These are phyloP conservation scores for Halictus rubicundus DNA, from an alignment of 1,140 invertebrate genomes.

Conservation along the genomic window DNA sequence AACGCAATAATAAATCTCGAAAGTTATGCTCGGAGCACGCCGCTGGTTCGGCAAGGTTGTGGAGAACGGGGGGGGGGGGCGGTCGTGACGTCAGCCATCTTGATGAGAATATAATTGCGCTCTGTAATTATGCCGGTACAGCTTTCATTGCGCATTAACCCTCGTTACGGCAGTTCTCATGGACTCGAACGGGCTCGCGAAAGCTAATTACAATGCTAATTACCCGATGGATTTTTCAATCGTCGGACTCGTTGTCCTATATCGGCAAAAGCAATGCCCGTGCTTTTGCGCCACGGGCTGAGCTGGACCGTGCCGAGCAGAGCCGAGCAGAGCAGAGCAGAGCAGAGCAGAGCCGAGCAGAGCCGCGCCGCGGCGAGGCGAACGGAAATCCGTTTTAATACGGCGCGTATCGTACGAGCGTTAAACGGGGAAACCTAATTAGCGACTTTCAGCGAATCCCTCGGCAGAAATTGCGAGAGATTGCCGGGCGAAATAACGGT, in stretches of 20 bases:
- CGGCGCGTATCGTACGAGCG: neutral
- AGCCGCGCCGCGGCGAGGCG: neutral
- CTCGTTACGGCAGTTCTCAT: constrained; percentile 19
- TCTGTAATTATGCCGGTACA: constrained; percentile 5
- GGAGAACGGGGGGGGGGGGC: neutral
- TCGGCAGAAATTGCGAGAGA: constrained; percentile 20
- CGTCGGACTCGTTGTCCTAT: neutral
- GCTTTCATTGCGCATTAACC: constrained; percentile 22
- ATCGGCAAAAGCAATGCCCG: no score
- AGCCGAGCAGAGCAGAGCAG: neutral
- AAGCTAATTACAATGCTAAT: constrained; percentile 15
- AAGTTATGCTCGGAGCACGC: neutral
- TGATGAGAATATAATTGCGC: neutral
- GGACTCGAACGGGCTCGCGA: neutral
- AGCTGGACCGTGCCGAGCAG: neutral
- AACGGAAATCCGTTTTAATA: constrained; percentile 2
- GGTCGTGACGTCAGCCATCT: constrained; percentile 23
- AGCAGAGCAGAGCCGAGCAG: no score
- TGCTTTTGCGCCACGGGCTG: neutral
- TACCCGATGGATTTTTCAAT: neutral
- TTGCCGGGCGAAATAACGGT: constrained; percentile 30
- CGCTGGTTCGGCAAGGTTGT: no score
- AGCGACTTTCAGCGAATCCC: constrained; percentile 19
- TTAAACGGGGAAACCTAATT: constrained; percentile 9
- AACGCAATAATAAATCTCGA: constrained; percentile 32